Evolutionary conservation across 2,113 vertebrate species (phyloP).

Genomic region (Brevimyrus niger): DNA sequence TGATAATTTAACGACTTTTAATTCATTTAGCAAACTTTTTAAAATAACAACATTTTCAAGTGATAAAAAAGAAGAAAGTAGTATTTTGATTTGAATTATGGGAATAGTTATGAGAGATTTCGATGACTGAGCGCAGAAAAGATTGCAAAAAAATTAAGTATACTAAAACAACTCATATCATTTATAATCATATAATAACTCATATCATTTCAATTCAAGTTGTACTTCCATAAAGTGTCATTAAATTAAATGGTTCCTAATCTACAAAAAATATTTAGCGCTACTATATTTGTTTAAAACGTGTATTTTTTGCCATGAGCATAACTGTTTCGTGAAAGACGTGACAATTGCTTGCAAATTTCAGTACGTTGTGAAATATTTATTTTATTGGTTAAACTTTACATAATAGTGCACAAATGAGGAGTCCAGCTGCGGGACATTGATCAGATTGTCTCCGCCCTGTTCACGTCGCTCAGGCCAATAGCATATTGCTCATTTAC

Average conservation of each 20-base stretch:
- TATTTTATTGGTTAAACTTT: neutral
- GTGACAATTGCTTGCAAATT: neutral
- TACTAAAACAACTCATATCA: neutral
- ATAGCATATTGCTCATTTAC: slow-evolving; percentile 50
- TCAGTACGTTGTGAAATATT: neutral
- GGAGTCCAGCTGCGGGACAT: neutral
- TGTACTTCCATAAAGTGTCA: neutral
- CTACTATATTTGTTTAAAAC: neutral
- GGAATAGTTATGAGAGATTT: neutral
- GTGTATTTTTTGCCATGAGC: neutral
- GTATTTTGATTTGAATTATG: neutral
- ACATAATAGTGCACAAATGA: too few species aligned
- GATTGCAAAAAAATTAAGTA: neutral
- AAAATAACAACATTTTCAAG: neutral
- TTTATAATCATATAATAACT: neutral
- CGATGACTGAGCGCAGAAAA: neutral
- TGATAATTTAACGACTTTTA: neutral
- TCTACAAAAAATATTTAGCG: neutral
- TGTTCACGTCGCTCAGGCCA: slow-evolving; percentile 45
- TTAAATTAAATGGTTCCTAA: neutral
- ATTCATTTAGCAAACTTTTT: neutral
- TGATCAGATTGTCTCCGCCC: slow-evolving; percentile 35
- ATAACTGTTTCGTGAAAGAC: neutral
- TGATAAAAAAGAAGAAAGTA: neutral
- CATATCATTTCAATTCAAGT: neutral